Conservation (phyloP, 2,888 invertebrate species). For the Hemistola chrysoprasaria region DNA sequence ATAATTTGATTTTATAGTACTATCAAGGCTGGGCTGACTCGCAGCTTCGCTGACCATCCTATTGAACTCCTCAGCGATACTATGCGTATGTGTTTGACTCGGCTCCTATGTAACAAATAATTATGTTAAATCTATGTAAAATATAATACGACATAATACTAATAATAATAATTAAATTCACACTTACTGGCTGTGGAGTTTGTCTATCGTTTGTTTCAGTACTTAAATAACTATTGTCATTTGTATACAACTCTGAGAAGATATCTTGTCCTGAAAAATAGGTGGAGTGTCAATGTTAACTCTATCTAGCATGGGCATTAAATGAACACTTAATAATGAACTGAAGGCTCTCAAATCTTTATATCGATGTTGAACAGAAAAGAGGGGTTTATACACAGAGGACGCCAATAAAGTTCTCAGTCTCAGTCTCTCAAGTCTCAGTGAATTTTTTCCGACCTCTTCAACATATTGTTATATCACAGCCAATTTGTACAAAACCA, state of each 20-base stretch:
- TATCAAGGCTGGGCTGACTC: constrained; percentile 61
- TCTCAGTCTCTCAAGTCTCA: no score
- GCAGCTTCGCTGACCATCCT: constrained; percentile 72
- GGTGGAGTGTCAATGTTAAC: constrained; percentile 16
- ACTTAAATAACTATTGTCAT: constrained; percentile 60
- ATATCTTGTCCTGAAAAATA: constrained; percentile 75
- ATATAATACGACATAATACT: background rate
- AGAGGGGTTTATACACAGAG: no score
- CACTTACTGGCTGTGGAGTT: constrained; percentile 76
- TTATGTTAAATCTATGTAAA: background rate
- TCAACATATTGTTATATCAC: no score
- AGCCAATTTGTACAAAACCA: no score
- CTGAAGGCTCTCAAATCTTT: no score
- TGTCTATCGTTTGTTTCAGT: constrained; percentile 77
- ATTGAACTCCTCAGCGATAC: constrained; percentile 72
- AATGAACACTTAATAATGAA: no score
- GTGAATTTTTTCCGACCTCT: no score
- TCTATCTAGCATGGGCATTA: no score
- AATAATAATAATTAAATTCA: constrained; percentile 8
- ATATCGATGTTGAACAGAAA: no score
- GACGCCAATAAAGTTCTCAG: no score
- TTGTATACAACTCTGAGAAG: constrained; percentile 64
- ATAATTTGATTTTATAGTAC: constrained; percentile 54
- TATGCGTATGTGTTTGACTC: constrained; percentile 49
- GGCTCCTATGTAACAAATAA: constrained; percentile 43